Conservation (phyloP, 2,888 invertebrate species). For the Habroteleia sp. region DNA sequence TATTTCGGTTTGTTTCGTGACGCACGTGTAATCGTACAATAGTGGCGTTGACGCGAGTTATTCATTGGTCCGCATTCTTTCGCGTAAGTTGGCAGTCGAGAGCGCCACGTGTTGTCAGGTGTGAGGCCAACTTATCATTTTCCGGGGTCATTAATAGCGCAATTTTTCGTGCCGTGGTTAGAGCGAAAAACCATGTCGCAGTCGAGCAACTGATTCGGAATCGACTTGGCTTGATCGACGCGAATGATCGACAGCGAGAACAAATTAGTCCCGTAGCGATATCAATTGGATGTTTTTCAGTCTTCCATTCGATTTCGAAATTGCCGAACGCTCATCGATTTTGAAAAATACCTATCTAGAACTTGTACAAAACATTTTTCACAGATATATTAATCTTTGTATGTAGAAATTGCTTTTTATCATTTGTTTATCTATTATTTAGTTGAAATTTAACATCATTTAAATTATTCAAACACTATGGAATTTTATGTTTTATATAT, state of each 20-base stretch:
- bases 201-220: constrained; percentile 15
- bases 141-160: constrained; percentile 20
- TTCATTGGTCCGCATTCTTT: constrained; percentile 46
- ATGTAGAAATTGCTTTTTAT: no score
- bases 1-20: constrained; percentile 37
- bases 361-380: no score
- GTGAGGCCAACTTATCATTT: constrained; percentile 38
- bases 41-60: constrained; percentile 41
- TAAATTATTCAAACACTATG: no score
- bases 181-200: constrained; percentile 39
- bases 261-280: constrained; percentile 29
- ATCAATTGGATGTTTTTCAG: constrained; percentile 17
- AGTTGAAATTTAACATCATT: no score
- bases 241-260: constrained; percentile 20
- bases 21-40: constrained; percentile 40
- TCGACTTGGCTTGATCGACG: constrained; percentile 6
- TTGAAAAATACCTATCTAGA: no score
- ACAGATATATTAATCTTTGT: no score
- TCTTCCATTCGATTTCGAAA: neutral
- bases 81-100: constrained; percentile 29
- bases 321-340: neutral
- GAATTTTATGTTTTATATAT: no score
- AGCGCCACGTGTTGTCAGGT: constrained; percentile 25
- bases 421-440: no score
- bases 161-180: constrained; percentile 7